Evolutionary conservation across 2,113 vertebrate genomes (phyloP).

Genomic region (Cynoglossus semilaevis): DNA sequence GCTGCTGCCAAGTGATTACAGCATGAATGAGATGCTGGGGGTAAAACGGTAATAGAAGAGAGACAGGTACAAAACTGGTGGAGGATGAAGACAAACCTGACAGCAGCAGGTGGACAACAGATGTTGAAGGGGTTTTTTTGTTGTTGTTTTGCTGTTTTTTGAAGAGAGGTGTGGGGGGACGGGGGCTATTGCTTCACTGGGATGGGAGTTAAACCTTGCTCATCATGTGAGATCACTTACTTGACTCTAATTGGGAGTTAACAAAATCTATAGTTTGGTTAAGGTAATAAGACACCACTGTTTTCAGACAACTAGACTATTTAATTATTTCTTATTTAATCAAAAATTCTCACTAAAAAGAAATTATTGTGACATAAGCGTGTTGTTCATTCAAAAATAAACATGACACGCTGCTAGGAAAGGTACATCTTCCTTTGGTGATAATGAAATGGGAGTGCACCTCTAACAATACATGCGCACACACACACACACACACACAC

Average conservation of each 20-base stretch:
- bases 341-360: too few relatives aligned
- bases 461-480: constrained; percentile 47
- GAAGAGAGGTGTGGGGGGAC: too few relatives aligned
- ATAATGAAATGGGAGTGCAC: constrained; percentile 61
- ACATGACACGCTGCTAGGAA: constrained; percentile 46
- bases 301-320: too few relatives aligned
- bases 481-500: constrained; percentile 10
- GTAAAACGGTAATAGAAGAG: constrained; percentile 15
- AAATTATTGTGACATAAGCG: too few relatives aligned
- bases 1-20: constrained; percentile 45
- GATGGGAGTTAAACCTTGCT: too few relatives aligned
- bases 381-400: constrained; percentile 5
- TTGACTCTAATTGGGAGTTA: too few relatives aligned
- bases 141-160: too few relatives aligned
- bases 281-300: too few relatives aligned
- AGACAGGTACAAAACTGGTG: neutral
- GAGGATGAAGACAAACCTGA: constrained; percentile 37
- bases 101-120: constrained; percentile 72
- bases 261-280: too few relatives aligned
- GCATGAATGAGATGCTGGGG: constrained; percentile 19
- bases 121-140: constrained; percentile 49
- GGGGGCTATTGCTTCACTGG: too few relatives aligned
- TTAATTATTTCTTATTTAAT: too few relatives aligned
- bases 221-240: too few relatives aligned
- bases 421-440: constrained; percentile 46